Percentiles rank a stretch among this genome's conserved stretches.
Evolutionary conservation across 2,797 vertebrate species (phyloP).

Genomic region (Crocodylus rhombifer): DNA sequence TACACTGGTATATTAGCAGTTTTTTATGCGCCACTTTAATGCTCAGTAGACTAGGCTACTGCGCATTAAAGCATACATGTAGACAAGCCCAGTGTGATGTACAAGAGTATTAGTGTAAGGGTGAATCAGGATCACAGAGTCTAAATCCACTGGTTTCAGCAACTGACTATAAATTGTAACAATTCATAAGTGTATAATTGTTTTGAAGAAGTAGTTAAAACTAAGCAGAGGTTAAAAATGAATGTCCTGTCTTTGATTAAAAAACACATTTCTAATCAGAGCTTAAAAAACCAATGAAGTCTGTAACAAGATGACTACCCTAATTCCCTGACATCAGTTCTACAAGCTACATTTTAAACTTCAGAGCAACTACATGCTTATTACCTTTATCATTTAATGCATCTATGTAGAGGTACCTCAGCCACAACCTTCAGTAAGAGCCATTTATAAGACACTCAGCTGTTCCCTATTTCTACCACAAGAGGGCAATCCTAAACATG

Average conservation of each 20-base stretch:
- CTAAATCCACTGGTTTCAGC: not conserved
- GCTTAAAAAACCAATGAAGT: not conserved
- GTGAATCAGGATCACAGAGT: not conserved
- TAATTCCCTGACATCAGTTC: not conserved
- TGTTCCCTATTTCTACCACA: slow-evolving; percentile 45
- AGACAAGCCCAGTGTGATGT: too few relatives aligned
- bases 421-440: not conserved
- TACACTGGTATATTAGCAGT: too few relatives aligned
- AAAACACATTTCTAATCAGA: not conserved
- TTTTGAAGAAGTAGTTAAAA: not conserved
- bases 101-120: not conserved
- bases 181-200: not conserved
- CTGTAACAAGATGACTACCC: too few relatives aligned
- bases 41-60: too few relatives aligned
- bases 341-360: not conserved
- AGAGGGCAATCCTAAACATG: slow-evolving; percentile 61
- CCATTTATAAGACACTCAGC: not conserved
- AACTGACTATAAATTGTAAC: not conserved
- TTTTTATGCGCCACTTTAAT: too few relatives aligned
- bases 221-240: accelerated
- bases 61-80: too few relatives aligned
- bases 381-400: not conserved
- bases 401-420: not conserved
- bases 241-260: accelerated
- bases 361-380: too few relatives aligned